These are phyloP conservation scores for Lasioglossum morio DNA, from an alignment of 2,888 invertebrate genomes.

Conservation along the genomic window DNA sequence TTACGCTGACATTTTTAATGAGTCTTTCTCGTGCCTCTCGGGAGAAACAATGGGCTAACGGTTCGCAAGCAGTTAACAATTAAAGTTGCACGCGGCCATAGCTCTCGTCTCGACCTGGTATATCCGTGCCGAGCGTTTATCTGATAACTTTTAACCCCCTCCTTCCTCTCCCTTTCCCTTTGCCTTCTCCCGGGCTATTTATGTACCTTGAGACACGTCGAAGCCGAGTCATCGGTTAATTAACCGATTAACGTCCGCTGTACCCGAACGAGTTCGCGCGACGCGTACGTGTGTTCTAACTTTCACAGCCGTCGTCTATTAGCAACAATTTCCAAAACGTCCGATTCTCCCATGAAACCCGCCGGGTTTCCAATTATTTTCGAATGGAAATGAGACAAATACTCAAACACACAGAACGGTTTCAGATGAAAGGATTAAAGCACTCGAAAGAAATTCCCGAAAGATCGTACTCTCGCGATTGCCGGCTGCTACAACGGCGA, in stretches of 20 bases:
- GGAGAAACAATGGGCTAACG: neutral
- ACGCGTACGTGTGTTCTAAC: neutral
- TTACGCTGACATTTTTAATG: conserved; percentile 12
- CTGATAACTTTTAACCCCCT: conserved; percentile 13
- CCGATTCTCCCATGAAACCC: neutral
- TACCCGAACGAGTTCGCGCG: neutral
- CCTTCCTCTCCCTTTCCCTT: neutral
- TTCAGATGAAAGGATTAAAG: neutral
- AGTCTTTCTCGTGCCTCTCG: neutral
- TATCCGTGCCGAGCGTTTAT: neutral
- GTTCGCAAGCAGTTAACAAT: conserved; percentile 5
- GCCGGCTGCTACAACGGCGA: too few relatives aligned
- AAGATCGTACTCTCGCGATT: neutral
- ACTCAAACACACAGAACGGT: neutral
- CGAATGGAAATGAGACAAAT: neutral
- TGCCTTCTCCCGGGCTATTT: neutral
- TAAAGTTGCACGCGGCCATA: neutral
- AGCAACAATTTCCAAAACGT: neutral
- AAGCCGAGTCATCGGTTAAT: conserved; percentile 5
- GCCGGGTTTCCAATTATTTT: neutral
- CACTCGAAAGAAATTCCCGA: neutral
- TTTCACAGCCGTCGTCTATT: neutral
- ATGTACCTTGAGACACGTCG: neutral
- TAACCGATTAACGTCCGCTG: conserved; percentile 9
- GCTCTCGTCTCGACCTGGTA: neutral